Evolutionary conservation across 2,113 vertebrate species (phyloP).

Genomic region (Gasterosteus nipponicus): DNA sequence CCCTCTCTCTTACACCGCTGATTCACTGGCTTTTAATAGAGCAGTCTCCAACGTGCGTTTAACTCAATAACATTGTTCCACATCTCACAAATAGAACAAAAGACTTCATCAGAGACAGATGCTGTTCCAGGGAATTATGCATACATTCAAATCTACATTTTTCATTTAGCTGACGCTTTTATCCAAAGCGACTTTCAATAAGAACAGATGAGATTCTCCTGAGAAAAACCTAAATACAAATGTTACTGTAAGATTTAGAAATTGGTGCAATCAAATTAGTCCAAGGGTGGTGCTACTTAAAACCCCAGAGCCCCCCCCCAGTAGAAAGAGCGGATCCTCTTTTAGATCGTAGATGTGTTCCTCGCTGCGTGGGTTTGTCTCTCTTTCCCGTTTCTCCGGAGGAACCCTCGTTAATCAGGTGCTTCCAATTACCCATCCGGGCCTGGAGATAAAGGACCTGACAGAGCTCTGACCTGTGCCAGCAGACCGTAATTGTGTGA

Average conservation of each 20-base stretch:
- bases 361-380: background rate
- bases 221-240: constrained; percentile 10
- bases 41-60: constrained; percentile 25
- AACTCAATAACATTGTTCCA: constrained; percentile 31
- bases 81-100: constrained; percentile 52
- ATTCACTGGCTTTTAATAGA: constrained; percentile 1
- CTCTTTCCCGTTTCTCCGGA: background rate
- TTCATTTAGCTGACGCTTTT: no score
- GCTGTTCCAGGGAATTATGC: constrained; percentile 23
- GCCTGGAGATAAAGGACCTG: background rate
- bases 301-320: background rate
- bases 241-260: no score
- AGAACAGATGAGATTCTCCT: background rate
- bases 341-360: background rate
- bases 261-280: background rate
- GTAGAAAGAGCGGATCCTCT: background rate
- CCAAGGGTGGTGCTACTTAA: background rate
- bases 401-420: background rate
- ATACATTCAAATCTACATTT: background rate
- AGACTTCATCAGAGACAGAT: constrained; percentile 18
- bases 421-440: background rate
- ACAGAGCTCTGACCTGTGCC: background rate
- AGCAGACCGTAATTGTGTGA: background rate
- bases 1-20: background rate
- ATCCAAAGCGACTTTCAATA: no score